Percentiles rank a stretch among this genome's conserved stretches.
phyloP scores from a whole-genome alignment of 2,797 vertebrate genomes.

The Crax fasciolata region DNA sequence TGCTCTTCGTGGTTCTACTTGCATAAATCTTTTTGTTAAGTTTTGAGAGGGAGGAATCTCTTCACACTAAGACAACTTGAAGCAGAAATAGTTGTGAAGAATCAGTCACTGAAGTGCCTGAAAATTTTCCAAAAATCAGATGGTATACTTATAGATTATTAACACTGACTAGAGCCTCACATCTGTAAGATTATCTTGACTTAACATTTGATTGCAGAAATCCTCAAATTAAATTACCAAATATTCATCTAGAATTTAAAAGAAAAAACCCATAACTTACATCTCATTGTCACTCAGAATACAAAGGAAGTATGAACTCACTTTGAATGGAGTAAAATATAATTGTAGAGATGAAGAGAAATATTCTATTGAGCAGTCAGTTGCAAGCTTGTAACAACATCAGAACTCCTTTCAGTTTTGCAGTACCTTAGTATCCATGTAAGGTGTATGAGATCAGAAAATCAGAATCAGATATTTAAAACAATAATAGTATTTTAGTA shows the following conservation, averaged over 20 bases:
- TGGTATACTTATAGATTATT: background rate
- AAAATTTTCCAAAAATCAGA: background rate
- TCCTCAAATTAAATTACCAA: background rate
- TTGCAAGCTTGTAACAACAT: background rate
- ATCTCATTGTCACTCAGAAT: background rate
- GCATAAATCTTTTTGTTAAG: background rate
- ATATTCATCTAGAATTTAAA: background rate
- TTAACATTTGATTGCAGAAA: background rate
- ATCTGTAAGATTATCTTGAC: background rate
- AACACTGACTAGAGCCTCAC: background rate
- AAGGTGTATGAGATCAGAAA: background rate
- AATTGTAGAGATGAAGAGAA: background rate
- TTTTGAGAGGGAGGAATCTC: background rate
- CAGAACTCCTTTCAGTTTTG: background rate
- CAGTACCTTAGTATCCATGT: background rate
- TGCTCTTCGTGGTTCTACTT: background rate
- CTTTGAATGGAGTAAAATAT: background rate
- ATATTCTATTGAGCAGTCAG: background rate
- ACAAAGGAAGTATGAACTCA: background rate
- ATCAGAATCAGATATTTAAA: background rate
- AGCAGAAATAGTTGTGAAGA: background rate
- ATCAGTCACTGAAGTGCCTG: background rate
- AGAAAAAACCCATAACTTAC: background rate
- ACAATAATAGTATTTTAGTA: background rate
- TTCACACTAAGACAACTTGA: background rate